Base-by-base conservation (phyloP, 2,888 invertebrate species). In the Hypolimnas misippus region DNA sequence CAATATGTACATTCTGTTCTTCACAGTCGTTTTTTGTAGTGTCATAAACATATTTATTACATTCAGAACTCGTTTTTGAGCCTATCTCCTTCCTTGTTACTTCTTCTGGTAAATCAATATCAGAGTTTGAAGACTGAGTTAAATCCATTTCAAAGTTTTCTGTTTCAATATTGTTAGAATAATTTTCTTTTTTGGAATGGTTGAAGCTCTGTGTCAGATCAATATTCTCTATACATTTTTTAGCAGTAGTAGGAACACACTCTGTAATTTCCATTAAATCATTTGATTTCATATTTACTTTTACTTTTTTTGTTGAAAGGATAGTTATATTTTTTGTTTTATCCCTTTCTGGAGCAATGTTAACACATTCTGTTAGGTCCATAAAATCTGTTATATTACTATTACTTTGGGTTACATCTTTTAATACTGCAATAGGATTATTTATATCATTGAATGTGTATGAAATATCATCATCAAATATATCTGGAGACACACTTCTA, bases 381-480 rank as follows among this genome's bases (percentile, higher is more conserved):
- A 86, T 83, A 33, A 49, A 61, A 50, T 44, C 46, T 52, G 35
- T n/a, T 12, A 56, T 62, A 44, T 56, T 31, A 49, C 53, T 61
- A 10, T 52, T 59, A 59, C 19, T 33, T 17, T 44, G 42, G 31
- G 17, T 38, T 65, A 55, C 6, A 12, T 2, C 56, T 57, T 73
- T 68, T 65, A 65, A 58, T 49, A 31, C 31, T 59, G 25, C 29
- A 58, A 59, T 65, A 53, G 35, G n/a, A n/a, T 65, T 65, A 10
- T 63, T 57, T 38, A 52, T 59, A n/a, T 68, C 69, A 40, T 73
- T 69, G 53, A 74, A 58, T 16, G 82, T 70, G 19, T 21, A 10
- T 42, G 76, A 75, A 0, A 71, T 66, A 71, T 92, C 92, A 77
- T 92, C 92, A 77, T 87, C 92, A 84, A 92, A 92, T 49, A 92